Conservation (phyloP, 2,888 invertebrate genomes). For the Holacanthella duospinosa region DNA sequence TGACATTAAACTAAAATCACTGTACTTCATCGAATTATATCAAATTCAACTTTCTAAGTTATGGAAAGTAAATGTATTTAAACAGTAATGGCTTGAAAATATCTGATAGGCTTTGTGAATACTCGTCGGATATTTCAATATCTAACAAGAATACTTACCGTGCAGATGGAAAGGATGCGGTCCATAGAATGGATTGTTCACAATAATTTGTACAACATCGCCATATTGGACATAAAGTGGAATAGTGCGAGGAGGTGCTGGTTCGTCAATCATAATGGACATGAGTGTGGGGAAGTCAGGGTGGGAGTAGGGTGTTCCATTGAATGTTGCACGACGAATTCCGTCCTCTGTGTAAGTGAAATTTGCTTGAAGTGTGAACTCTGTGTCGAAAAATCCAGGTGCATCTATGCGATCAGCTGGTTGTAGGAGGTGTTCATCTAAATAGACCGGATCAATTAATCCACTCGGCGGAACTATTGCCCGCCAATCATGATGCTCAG, state of each 20-base stretch:
- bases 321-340: constrained; percentile 19
- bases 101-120: too few species aligned
- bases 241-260: constrained; percentile 8
- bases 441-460: neutral
- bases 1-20: too few species aligned
- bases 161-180: constrained; percentile 23
- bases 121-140: too few species aligned
- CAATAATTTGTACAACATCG: constrained; percentile 24
- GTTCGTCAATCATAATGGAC: constrained; percentile 10
- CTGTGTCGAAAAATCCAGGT: constrained; percentile 18
- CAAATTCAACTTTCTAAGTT: too few species aligned
- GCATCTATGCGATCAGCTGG: constrained; percentile 21
- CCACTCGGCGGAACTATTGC: neutral
- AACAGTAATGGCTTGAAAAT: too few species aligned
- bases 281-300: constrained; percentile 21
- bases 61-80: too few species aligned
- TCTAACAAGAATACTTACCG: too few species aligned
- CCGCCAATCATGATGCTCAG: neutral
- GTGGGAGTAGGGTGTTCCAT: constrained; percentile 13
- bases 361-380: constrained; percentile 12
- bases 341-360: constrained; percentile 17
- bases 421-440: constrained; percentile 12
- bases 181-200: constrained; percentile 20
- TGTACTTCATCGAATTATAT: too few species aligned
- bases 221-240: constrained; percentile 7